A percentile compares a stretch with the other conserved stretches of the same genome.
phyloP scores from a whole-genome alignment of 2,113 vertebrate genomes.

The Scartelaos histophorus region DNA sequence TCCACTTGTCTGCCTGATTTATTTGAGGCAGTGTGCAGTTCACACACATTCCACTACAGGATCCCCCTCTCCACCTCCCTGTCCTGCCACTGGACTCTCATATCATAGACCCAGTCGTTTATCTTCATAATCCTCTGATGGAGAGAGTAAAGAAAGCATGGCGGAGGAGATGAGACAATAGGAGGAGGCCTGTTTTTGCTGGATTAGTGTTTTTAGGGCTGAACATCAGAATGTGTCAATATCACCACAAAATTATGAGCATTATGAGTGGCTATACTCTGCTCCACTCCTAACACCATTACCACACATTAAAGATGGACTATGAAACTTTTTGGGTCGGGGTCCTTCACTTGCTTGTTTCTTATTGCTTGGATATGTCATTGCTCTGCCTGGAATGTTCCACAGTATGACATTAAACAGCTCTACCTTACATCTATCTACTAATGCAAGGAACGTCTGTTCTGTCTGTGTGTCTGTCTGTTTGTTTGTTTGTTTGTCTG shows the following conservation, averaged over 20 bases:
- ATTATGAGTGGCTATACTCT: too few species aligned
- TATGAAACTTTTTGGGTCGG: too few species aligned
- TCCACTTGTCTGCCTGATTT: constrained; percentile 68
- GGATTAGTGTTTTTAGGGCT: constrained; percentile 5
- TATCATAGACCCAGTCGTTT: constrained; percentile 57
- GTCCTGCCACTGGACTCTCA: constrained; percentile 57
- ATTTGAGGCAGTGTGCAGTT: constrained; percentile 69
- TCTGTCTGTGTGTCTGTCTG: too few species aligned
- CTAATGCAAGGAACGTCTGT: too few species aligned
- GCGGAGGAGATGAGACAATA: constrained; percentile 50
- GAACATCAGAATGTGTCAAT: background rate
- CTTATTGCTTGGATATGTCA: too few species aligned
- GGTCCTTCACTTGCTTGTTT: too few species aligned
- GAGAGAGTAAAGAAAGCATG: constrained; percentile 31
- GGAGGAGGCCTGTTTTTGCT: constrained; percentile 52
- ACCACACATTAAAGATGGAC: background rate
- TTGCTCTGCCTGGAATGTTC: too few species aligned
- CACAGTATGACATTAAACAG: too few species aligned
- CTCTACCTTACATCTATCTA: too few species aligned
- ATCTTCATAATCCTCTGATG: constrained; percentile 62
- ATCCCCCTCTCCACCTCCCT: constrained; percentile 8
- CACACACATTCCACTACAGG: constrained; percentile 73
- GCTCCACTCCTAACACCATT: background rate
- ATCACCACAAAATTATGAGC: background rate
- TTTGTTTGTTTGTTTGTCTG: too few species aligned